Evolutionary conservation across 1,140 invertebrate genomes (phyloP).

Genomic region (Plutomurus gul): DNA sequence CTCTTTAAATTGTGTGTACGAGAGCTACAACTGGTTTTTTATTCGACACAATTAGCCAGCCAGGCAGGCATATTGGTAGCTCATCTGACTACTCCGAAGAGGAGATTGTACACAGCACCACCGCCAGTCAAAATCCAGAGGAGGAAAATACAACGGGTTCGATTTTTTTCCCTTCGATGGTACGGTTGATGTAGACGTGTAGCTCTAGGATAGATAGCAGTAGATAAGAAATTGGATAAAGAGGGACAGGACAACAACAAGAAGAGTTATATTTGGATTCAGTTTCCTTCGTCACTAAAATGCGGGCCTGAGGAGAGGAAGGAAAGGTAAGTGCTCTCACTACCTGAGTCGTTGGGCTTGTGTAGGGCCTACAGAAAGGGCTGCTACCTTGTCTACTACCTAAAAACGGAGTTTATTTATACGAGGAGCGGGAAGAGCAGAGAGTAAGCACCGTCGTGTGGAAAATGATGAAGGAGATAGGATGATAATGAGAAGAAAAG

Average conservation of each 20-base stretch:
- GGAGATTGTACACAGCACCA: not conserved
- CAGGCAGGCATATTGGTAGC: not conserved
- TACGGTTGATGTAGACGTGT: not conserved
- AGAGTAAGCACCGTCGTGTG: too few species aligned
- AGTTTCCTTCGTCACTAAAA: not conserved
- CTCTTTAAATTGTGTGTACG: too few species aligned
- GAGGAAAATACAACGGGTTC: slow-evolving; percentile 2
- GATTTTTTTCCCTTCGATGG: too few species aligned
- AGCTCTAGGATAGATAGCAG: not conserved
- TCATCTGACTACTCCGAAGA: not conserved
- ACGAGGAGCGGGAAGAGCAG: not conserved
- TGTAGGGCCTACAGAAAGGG: too few species aligned
- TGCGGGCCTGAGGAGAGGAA: not conserved
- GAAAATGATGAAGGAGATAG: slow-evolving; percentile 19
- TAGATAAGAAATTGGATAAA: not conserved
- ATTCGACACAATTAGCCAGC: not conserved
- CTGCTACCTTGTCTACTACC: too few species aligned
- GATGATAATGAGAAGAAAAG: slow-evolving; percentile 18
- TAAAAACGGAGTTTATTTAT: slow-evolving; percentile 1
- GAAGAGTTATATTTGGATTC: not conserved
- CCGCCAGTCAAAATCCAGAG: not conserved
- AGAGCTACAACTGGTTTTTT: not conserved
- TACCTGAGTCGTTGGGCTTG: too few species aligned
- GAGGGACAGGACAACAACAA: not conserved
- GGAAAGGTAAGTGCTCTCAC: not conserved